phyloP scores from a whole-genome alignment of 2,888 invertebrate genomes.

The Plutella xylostella region DNA sequence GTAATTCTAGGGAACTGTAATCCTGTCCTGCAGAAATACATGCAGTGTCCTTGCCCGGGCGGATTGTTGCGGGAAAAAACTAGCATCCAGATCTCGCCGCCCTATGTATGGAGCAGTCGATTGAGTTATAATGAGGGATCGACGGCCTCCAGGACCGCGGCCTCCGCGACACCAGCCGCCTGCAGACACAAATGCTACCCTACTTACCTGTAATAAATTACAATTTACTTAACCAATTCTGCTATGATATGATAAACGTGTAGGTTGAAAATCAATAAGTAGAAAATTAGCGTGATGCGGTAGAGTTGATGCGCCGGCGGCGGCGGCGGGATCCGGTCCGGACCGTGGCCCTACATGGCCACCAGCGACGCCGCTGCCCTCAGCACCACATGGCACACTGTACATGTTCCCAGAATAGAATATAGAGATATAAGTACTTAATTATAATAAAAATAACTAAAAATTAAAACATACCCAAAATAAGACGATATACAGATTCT shows the following conservation, averaged over 20 bases:
- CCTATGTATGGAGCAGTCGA: constrained; percentile 27
- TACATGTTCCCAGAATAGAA: too few relatives aligned
- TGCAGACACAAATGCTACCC: too few relatives aligned
- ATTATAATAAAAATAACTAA: too few relatives aligned
- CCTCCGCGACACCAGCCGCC: background rate
- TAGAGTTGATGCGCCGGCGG: background rate
- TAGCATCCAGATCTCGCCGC: constrained; percentile 26
- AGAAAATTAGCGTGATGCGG: background rate
- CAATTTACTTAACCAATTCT: too few relatives aligned
- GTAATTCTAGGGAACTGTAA: background rate
- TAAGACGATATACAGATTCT: too few relatives aligned
- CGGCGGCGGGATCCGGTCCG: constrained; percentile 30
- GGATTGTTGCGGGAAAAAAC: constrained; percentile 28
- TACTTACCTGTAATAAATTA: too few relatives aligned
- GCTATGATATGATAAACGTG: too few relatives aligned
- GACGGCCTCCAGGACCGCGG: constrained; percentile 19
- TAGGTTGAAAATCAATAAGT: background rate
- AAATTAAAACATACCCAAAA: too few relatives aligned
- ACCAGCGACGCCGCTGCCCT: constrained; percentile 48
- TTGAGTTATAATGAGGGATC: constrained; percentile 26
- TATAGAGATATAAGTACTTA: too few relatives aligned
- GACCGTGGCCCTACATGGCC: constrained; percentile 63
- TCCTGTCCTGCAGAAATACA: background rate
- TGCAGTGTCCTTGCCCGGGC: constrained; percentile 1
- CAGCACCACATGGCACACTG: too few relatives aligned